Conservation (phyloP, 2,113 vertebrate species). For the Delphinus delphis region DNA sequence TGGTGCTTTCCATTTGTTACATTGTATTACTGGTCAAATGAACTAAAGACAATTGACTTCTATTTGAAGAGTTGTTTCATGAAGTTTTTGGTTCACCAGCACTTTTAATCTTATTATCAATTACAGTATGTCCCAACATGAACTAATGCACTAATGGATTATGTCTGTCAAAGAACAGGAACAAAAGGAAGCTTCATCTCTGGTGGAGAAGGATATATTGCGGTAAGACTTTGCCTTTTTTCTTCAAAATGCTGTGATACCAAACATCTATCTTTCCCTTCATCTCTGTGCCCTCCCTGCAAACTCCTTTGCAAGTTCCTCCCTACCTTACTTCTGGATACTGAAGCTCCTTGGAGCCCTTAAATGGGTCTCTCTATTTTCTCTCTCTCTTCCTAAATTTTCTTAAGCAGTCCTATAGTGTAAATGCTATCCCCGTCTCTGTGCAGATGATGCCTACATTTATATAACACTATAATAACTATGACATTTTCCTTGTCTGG, state of each 20-base stretch:
- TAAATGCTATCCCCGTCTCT: neutral
- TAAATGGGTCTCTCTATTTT: neutral
- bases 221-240: neutral
- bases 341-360: neutral
- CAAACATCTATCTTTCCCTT: neutral
- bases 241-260: neutral
- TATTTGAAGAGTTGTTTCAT: neutral
- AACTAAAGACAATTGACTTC: neutral
- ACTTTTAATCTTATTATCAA: neutral
- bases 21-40: neutral
- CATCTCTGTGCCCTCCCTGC: neutral
- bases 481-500: neutral
- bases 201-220: neutral
- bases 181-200: neutral
- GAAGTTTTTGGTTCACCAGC: neutral
- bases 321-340: neutral
- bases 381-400: neutral
- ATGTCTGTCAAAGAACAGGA: neutral
- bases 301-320: neutral
- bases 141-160: neutral
- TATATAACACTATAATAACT: neutral
- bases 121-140: neutral
- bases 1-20: neutral
- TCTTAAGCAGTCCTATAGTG: neutral
- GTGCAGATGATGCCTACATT: neutral